Evolutionary conservation across 2,888 invertebrate genomes (phyloP).

Genomic region (Pachliopta kotzebuea): DNA sequence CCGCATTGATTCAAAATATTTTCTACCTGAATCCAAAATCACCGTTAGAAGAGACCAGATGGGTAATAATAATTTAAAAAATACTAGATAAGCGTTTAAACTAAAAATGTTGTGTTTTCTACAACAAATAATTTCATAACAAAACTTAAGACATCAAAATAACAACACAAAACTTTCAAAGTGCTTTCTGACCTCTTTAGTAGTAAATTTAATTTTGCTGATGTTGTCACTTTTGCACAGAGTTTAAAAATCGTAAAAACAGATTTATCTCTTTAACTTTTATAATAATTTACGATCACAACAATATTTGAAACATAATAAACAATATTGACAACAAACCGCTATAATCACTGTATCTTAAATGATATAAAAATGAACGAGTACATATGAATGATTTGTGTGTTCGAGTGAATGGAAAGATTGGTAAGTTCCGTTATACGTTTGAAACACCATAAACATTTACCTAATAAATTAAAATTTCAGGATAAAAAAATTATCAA

Average conservation of each 20-base stretch:
- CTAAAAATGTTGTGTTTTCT: background rate
- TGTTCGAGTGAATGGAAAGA: background rate
- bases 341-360: background rate
- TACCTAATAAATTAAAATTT: too few relatives aligned
- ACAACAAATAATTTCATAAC: background rate
- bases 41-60: constrained; percentile 8
- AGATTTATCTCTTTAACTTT: constrained; percentile 2
- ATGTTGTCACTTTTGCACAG: background rate
- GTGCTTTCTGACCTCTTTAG: constrained; percentile 1
- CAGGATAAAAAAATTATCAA: background rate
- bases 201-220: background rate
- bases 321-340: constrained; percentile 11
- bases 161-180: constrained; percentile 11
- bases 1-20: constrained; percentile 61
- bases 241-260: background rate
- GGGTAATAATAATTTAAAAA: constrained; percentile 33
- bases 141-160: constrained; percentile 26
- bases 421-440: background rate
- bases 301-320: constrained; percentile 12
- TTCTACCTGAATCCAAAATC: constrained; percentile 52
- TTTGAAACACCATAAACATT: too few relatives aligned
- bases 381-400: background rate
- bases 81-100: background rate
- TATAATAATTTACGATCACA: constrained; percentile 31
- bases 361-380: constrained; percentile 11